These are phyloP conservation scores for Sebastiscus albofasciatus DNA, from an alignment of 2,797 vertebrate species.

Conservation along the genomic window DNA sequence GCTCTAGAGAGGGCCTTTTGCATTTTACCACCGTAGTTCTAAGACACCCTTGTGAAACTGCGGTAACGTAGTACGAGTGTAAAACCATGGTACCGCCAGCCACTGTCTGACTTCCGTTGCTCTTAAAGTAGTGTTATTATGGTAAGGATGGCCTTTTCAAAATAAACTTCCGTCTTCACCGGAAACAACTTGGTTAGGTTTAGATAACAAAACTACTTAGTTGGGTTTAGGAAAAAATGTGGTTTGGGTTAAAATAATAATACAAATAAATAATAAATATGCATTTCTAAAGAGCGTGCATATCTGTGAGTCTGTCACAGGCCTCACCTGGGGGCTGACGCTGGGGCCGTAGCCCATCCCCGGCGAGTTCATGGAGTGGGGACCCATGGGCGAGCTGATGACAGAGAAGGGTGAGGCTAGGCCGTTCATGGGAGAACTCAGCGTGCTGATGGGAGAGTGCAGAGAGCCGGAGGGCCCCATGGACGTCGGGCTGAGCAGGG, in stretches of 20 bases:
- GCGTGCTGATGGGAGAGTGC: constrained; percentile 93
- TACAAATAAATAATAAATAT: background rate
- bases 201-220: too few species aligned
- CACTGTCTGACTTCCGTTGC: too few species aligned
- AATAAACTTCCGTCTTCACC: too few species aligned
- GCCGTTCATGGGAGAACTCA: constrained; percentile 93
- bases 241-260: too few species aligned
- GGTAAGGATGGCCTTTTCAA: too few species aligned
- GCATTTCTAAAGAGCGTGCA: background rate
- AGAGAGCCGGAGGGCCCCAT: constrained; percentile 91
- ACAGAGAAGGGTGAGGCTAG: constrained; percentile 94
- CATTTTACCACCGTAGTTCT: too few species aligned
- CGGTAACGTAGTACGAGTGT: fast-evolving
- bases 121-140: too few species aligned
- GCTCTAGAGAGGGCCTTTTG: too few species aligned
- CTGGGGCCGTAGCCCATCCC: constrained; percentile 92
- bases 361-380: constrained; percentile 93
- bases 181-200: too few species aligned
- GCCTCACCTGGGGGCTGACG: constrained; percentile 93
- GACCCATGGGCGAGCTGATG: constrained; percentile 96
- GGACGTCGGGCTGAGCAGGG: constrained; percentile 88
- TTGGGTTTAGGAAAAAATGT: too few species aligned
- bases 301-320: constrained; percentile 14
- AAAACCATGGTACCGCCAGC: too few species aligned
- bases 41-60: too few species aligned